Conservation (phyloP, 2,113 vertebrate genomes). For the Sander lucioperca region DNA sequence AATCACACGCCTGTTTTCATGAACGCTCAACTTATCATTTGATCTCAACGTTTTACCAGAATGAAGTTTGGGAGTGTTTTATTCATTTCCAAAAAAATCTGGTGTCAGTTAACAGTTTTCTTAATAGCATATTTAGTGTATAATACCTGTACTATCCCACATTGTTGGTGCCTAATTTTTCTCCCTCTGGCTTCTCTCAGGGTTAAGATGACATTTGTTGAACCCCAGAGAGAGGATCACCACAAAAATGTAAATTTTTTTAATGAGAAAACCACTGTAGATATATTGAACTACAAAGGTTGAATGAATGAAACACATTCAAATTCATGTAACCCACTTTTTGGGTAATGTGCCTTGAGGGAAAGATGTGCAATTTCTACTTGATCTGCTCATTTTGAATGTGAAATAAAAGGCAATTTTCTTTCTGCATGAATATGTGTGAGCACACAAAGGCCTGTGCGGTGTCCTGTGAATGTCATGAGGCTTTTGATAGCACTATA, state of each 20-base stretch:
- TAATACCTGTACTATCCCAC: background rate
- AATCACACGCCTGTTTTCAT: constrained; percentile 1
- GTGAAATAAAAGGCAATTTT: constrained; percentile 32
- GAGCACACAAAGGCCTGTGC: constrained; percentile 11
- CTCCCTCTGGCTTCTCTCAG: background rate
- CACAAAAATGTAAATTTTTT: background rate
- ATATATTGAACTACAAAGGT: constrained; percentile 28
- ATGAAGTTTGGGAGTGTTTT: background rate
- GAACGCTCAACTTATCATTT: background rate
- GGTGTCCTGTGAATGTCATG: constrained; percentile 50
- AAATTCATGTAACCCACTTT: constrained; percentile 66
- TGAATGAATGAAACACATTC: constrained; percentile 55
- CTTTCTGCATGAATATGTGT: constrained; percentile 7
- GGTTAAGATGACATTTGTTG: constrained; percentile 12
- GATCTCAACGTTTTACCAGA: background rate
- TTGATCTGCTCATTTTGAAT: constrained; percentile 56
- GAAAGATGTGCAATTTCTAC: constrained; percentile 41
- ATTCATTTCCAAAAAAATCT: background rate
- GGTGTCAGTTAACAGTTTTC: background rate
- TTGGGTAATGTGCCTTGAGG: constrained; percentile 35
- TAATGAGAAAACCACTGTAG: constrained; percentile 8
- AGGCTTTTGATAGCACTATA: constrained; percentile 26
- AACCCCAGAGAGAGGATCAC: background rate
- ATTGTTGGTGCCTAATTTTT: background rate
- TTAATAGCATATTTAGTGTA: background rate